A percentile compares a stretch with the other conserved stretches of the same genome.
Conservation (phyloP, 2,797 vertebrate species). For the Spinus olivaceus region DNA sequence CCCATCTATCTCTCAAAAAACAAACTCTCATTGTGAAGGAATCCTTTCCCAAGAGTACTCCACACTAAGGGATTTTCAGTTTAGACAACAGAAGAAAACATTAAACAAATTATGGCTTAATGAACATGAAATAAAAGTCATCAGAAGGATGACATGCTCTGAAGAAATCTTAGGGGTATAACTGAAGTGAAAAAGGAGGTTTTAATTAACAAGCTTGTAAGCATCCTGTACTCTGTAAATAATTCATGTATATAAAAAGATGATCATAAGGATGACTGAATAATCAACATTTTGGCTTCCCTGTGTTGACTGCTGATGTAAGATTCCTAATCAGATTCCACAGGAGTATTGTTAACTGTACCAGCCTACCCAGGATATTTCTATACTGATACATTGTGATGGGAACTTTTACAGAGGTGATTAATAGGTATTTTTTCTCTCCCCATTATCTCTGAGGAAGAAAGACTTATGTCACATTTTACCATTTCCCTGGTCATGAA, state of each 20-base stretch:
- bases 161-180: neutral
- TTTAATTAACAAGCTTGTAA: constrained; percentile 29
- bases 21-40: neutral
- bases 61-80: neutral
- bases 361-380: neutral
- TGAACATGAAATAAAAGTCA: constrained; percentile 3
- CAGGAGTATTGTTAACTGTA: neutral
- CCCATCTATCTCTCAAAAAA: neutral
- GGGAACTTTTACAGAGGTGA: neutral
- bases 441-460: neutral
- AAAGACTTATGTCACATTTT: neutral
- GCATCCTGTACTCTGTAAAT: constrained; percentile 30
- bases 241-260: constrained; percentile 33
- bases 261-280: neutral
- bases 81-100: neutral
- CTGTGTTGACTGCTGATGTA: neutral
- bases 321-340: neutral
- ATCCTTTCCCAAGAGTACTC: neutral
- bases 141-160: neutral
- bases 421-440: neutral
- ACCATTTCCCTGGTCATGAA: neutral
- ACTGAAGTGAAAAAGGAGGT: neutral
- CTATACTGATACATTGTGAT: neutral
- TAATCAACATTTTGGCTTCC: constrained; percentile 1
- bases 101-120: neutral